phyloP scores from a whole-genome alignment of 2,113 vertebrate genomes.

The Istiophorus platypterus region DNA sequence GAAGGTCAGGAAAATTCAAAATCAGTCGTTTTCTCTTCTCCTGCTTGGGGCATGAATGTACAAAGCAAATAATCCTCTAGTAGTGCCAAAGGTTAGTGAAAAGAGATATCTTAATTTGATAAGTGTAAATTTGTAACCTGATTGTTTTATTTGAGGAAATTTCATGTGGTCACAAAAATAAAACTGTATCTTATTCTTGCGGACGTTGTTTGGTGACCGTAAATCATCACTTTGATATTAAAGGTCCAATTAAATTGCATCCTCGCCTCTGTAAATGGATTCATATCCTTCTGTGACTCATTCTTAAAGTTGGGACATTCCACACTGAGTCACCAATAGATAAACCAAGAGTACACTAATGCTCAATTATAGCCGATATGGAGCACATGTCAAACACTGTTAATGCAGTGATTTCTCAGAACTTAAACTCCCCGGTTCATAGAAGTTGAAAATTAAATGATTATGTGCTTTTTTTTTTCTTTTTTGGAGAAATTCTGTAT shows the following conservation, averaged over 20 bases:
- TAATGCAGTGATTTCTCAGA: too few relatives aligned
- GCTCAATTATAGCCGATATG: too few relatives aligned
- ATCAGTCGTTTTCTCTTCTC: not conserved
- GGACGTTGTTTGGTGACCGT: not conserved
- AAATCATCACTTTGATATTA: not conserved
- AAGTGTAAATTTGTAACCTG: not conserved
- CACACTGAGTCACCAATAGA: not conserved
- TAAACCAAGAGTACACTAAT: not conserved
- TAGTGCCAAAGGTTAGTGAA: not conserved
- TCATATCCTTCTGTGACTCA: not conserved
- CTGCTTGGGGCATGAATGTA: too few relatives aligned
- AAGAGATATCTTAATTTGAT: not conserved
- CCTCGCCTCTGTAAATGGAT: not conserved
- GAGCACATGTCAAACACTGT: too few relatives aligned
- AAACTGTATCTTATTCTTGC: too few relatives aligned
- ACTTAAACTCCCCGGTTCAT: too few relatives aligned
- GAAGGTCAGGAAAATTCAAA: not conserved
- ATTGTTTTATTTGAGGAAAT: not conserved
- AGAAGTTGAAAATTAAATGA: too few relatives aligned
- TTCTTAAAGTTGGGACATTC: not conserved
- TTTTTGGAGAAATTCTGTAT: too few relatives aligned
- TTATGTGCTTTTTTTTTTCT: too few relatives aligned
- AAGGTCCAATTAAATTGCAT: not conserved
- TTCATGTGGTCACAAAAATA: not conserved
- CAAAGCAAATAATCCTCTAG: too few relatives aligned